Percentiles rank a stretch among this genome's conserved stretches.
These are phyloP conservation scores for Gobius niger DNA, from an alignment of 2,113 vertebrate genomes.

Conservation along the genomic window DNA sequence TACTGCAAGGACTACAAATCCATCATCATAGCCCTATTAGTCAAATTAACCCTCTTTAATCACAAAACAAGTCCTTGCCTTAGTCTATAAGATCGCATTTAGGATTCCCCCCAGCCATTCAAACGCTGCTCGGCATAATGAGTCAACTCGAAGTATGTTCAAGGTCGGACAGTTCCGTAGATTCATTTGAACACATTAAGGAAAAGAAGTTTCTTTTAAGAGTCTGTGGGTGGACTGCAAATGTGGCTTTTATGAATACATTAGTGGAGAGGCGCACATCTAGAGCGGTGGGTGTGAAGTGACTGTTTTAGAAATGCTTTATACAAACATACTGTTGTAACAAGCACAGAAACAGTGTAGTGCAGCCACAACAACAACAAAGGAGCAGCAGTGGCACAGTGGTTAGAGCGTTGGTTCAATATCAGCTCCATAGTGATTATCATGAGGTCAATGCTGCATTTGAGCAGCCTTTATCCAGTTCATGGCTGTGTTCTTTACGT, in stretches of 20 bases:
- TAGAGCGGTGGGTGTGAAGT: background rate
- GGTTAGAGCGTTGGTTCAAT: no score
- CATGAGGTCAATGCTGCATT: no score
- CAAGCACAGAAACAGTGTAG: background rate
- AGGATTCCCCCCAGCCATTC: background rate
- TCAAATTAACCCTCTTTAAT: background rate
- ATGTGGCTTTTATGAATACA: conserved; percentile 3
- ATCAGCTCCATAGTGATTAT: no score
- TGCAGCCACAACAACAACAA: background rate
- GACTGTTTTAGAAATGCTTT: background rate
- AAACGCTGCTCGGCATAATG: background rate
- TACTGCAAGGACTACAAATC: background rate
- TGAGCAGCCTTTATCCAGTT: no score
- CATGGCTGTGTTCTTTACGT: no score
- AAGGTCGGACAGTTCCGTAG: background rate
- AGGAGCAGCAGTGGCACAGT: no score
- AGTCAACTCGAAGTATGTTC: background rate
- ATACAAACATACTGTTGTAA: background rate
- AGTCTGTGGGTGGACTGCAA: conserved; percentile 3
- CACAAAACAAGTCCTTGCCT: background rate
- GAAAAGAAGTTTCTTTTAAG: conserved; percentile 3
- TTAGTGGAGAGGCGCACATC: background rate
- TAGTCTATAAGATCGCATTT: background rate
- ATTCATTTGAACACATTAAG: conserved; percentile 12
- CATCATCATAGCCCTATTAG: background rate